Evolutionary conservation across 2,797 vertebrate species (phyloP), one percentile per base, ranked within the genome.

Genomic region (Onychomys torridus): DNA sequence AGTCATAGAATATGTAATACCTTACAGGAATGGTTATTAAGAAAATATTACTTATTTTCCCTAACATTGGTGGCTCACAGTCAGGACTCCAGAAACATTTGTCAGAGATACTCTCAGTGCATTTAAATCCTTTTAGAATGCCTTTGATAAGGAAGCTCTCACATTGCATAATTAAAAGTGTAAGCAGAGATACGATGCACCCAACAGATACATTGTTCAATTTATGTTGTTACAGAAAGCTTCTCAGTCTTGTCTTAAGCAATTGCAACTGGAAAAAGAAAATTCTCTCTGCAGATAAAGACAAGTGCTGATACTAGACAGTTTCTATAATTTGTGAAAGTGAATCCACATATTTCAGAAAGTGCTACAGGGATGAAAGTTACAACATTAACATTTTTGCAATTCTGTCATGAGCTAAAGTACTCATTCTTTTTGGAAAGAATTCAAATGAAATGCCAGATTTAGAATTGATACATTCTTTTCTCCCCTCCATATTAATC

Each of bases 211-310:
- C 5, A 8, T 19, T 55, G 9, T 23, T 67, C 76, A 79, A 73
- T 83, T 93, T 57, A 69, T 81, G 32, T 8, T 63, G 34, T 79
- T 79, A 19, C 4, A 73, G n/a, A 69, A 91, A 85, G 57, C 13
- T 87, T 89, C 84, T 85, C 32, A 6, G 16, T 81, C 46, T 81
- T 90, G 10, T 88, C 52, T 84, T 90, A 83, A 94, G 32, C 17
- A 93, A n/a, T 0, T 93, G 16, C 7, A 75, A 59, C 9, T 69
- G 55, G 52, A 81, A 2, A 17, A 40, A 84, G 55, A 71, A 27
- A 34, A 90, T 88, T 93, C 12, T 93, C 29, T 96, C 21, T 77
- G 34, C 27, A 61, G 63, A 84, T 93, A 81, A 86, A 90, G 59
- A 17, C 32, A 86, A 67, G 23, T 71, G 32, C 76, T 89, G 69